Percentiles rank a stretch among this genome's conserved stretches.
These are phyloP conservation scores for Formica aserva DNA, from an alignment of 2,888 invertebrate species.

Conservation along the genomic window DNA sequence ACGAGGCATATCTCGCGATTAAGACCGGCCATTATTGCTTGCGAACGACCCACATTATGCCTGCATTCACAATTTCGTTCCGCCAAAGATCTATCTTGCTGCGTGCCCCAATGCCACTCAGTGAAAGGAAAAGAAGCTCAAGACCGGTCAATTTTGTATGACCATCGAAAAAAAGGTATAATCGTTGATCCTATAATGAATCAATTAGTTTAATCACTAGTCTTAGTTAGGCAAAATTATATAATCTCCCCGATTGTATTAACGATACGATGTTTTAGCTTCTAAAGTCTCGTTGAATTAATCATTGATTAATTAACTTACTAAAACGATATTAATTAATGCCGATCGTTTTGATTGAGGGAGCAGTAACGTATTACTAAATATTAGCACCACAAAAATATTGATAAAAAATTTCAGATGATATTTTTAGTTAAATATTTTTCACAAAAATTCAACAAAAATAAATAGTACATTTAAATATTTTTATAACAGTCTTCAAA, in stretches of 20 bases:
- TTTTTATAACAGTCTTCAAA: background rate
- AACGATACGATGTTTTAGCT: background rate
- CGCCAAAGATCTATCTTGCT: slow-evolving; percentile 51
- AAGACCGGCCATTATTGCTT: slow-evolving; percentile 54
- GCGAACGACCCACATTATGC: slow-evolving; percentile 59
- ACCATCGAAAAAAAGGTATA: slow-evolving; percentile 39
- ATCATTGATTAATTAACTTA: background rate
- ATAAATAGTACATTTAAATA: background rate
- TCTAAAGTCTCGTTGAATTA: background rate
- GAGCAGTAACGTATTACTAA: background rate
- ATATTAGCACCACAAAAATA: background rate
- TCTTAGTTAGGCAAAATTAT: background rate
- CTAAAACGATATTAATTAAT: background rate
- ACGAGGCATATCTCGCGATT: slow-evolving; percentile 45
- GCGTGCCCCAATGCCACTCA: slow-evolving; percentile 60
- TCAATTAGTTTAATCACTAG: background rate
- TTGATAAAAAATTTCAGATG: background rate
- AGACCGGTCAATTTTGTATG: slow-evolving; percentile 59
- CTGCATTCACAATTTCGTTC: slow-evolving; percentile 55
- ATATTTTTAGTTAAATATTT: background rate
- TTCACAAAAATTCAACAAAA: background rate
- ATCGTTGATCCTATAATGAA: background rate
- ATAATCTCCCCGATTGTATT: background rate
- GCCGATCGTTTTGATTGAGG: background rate
- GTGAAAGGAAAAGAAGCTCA: slow-evolving; percentile 74